These are phyloP conservation scores for Lepus europaeus DNA, from an alignment of 2,113 vertebrate species.

Conservation along the genomic window DNA sequence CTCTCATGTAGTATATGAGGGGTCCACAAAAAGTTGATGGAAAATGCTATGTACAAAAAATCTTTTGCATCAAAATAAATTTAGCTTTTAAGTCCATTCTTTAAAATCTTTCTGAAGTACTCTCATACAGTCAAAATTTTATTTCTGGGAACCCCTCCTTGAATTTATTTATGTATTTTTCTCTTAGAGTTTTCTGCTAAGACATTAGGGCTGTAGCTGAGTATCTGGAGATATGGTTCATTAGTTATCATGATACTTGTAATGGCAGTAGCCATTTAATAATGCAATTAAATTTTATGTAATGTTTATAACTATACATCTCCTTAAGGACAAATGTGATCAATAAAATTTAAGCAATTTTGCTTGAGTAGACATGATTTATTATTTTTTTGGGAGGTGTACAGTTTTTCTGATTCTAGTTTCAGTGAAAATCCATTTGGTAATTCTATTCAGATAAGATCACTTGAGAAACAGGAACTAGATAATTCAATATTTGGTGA, in stretches of 20 bases:
- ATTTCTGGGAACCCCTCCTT: constrained; percentile 28
- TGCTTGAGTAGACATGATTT: background rate
- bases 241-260: constrained; percentile 20
- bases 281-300: constrained; percentile 38
- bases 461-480: background rate
- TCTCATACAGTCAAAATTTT: background rate
- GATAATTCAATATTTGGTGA: background rate
- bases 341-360: background rate
- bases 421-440: constrained; percentile 18
- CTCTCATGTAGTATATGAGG: background rate
- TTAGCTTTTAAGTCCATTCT: too few species aligned
- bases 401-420: background rate
- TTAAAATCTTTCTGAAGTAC: too few species aligned
- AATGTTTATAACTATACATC: background rate
- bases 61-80: too few species aligned
- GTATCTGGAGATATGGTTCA: background rate
- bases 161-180: background rate
- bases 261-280: constrained; percentile 36
- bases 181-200: background rate
- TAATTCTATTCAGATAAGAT: background rate
- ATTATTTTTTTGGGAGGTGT: background rate
- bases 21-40: too few species aligned
- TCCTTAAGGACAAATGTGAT: background rate
- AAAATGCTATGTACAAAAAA: too few species aligned
- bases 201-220: background rate